Evolutionary conservation across 2,113 vertebrate species (phyloP).

Genomic region (Atractosteus spatula): DNA sequence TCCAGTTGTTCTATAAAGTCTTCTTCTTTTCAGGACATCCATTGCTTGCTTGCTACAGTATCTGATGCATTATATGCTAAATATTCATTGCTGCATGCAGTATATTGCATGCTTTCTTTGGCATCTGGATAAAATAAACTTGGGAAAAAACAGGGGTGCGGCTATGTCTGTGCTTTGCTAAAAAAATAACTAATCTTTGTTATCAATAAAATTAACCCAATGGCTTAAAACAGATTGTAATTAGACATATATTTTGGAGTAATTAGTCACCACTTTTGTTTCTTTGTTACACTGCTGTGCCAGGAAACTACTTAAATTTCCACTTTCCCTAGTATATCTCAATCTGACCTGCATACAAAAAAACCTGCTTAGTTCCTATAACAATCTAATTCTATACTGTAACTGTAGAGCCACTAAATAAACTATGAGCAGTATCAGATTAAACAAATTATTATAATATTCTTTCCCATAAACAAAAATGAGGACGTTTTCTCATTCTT

Average conservation of each 20-base stretch:
- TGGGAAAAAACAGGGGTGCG: constrained; percentile 65
- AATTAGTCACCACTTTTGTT: background rate
- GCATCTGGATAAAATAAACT: constrained; percentile 67
- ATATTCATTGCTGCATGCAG: constrained; percentile 50
- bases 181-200: constrained; percentile 76
- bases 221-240: constrained; percentile 76
- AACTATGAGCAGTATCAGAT: too few relatives aligned
- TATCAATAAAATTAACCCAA: constrained; percentile 76
- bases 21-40: constrained; percentile 23
- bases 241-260: constrained; percentile 42
- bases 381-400: too few relatives aligned
- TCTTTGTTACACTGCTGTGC: background rate
- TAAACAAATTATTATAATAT: too few relatives aligned
- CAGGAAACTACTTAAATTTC: too few relatives aligned
- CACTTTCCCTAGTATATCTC: too few relatives aligned
- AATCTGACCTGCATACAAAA: too few relatives aligned
- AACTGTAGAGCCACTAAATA: too few relatives aligned
- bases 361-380: too few relatives aligned
- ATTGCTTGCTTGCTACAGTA: constrained; percentile 47
- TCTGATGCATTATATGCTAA: constrained; percentile 57
- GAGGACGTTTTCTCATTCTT: too few relatives aligned
- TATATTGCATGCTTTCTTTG: constrained; percentile 50
- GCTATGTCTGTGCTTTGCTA: constrained; percentile 63
- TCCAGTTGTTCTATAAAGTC: too few relatives aligned
- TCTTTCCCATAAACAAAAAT: too few relatives aligned